A percentile compares a stretch with the other conserved stretches of the same genome.
phyloP scores from a whole-genome alignment of 1,140 invertebrate genomes.

The Teleopsis dalmanni region DNA sequence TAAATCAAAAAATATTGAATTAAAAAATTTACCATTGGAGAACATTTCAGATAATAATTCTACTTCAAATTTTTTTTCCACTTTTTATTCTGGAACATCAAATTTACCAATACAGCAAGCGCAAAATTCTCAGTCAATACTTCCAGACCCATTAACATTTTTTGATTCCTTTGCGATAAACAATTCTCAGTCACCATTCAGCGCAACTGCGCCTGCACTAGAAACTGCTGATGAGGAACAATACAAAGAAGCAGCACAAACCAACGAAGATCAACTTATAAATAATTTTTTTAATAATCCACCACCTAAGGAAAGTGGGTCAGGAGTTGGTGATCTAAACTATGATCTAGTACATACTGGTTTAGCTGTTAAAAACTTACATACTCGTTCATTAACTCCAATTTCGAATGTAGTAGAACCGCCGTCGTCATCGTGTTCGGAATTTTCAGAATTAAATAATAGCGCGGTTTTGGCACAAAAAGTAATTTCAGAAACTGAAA shows the following conservation, averaged over 20 bases:
- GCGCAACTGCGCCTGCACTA: not conserved
- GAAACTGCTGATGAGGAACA: not conserved
- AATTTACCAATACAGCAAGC: not conserved
- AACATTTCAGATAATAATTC: not conserved
- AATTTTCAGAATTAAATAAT: constrained; percentile 26
- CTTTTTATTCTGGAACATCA: not conserved
- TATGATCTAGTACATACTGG: constrained; percentile 41
- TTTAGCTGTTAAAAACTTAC: constrained; percentile 20
- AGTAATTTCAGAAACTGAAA: not conserved
- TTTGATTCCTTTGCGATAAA: constrained; percentile 19
- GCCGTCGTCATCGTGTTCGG: constrained; percentile 38
- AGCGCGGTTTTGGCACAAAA: constrained; percentile 2
- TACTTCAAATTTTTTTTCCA: not conserved
- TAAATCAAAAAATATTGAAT: too few relatives aligned
- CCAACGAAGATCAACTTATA: constrained; percentile 34
- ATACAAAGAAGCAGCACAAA: not conserved
- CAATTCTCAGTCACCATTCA: not conserved
- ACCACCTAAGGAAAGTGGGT: constrained; percentile 31
- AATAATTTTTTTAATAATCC: constrained; percentile 44
- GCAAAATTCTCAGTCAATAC: not conserved
- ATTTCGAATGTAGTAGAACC: constrained; percentile 38
- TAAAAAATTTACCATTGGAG: too few relatives aligned
- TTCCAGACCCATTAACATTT: constrained; percentile 18
- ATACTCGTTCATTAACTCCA: constrained; percentile 29
- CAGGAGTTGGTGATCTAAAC: constrained; percentile 32